These are phyloP conservation scores for Pseudolycoriella hygida DNA, from an alignment of 2,888 invertebrate species.

Conservation along the genomic window DNA sequence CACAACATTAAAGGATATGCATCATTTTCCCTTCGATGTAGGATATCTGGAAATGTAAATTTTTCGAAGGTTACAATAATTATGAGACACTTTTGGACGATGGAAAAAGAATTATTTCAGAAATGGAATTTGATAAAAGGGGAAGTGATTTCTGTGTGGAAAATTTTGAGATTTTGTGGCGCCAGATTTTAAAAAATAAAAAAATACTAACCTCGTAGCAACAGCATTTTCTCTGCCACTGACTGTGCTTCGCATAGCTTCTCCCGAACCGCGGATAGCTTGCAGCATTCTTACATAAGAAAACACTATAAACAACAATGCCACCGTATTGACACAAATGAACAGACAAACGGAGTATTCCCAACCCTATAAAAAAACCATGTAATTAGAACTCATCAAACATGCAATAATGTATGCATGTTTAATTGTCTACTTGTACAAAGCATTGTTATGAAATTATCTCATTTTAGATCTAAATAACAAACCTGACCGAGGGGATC, in stretches of 20 bases:
- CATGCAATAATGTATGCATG: neutral
- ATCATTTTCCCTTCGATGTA: too few species aligned
- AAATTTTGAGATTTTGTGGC: neutral
- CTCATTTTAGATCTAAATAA: neutral
- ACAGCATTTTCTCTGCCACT: constrained; percentile 37
- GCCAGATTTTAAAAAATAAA: too few species aligned
- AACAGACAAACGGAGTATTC: constrained; percentile 39
- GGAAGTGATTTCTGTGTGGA: too few species aligned
- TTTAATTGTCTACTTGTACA: neutral
- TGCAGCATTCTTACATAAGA: constrained; percentile 39
- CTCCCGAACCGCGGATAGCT: constrained; percentile 36
- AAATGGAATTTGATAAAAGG: too few species aligned
- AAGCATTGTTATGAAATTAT: too few species aligned
- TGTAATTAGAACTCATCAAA: neutral
- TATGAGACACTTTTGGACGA: too few species aligned
- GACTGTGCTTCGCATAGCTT: constrained; percentile 38
- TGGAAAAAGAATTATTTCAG: too few species aligned
- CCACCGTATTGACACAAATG: constrained; percentile 35
- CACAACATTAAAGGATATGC: too few species aligned
- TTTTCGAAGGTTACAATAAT: too few species aligned
- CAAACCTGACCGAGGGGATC: constrained; percentile 37
- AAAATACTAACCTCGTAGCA: constrained; percentile 28
- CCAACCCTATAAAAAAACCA: constrained; percentile 31
- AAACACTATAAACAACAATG: constrained; percentile 36
- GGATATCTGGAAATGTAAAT: too few species aligned